Evolutionary conservation across 2,797 vertebrate genomes (phyloP), one percentile per base, ranked within the genome.

Genomic region (Ptychadena robeensis): DNA sequence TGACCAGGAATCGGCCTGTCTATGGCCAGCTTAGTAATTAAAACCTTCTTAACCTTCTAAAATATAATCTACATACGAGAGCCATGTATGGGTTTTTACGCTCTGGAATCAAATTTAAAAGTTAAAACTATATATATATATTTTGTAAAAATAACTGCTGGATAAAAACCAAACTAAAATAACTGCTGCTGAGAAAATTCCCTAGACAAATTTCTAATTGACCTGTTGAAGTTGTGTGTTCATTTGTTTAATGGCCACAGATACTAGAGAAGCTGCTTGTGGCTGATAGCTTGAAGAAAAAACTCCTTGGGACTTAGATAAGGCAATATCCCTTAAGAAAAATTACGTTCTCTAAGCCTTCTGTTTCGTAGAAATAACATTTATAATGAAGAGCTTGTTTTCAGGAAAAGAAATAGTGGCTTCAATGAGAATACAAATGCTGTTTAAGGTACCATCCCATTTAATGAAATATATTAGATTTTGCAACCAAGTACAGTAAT

Each of bases 231-330:
- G 65, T 72, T 64, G 63, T 77, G 34, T 69, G 67, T 53, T 82
- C 74, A 70, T 78, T 77, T 77, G 67, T 78, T 82, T 82, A 82
- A 82, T 82, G 74, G 81, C 40, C 57, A 64, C 35, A 82, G 74
- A 82, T 77, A 71, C 57, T 72, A 83, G 57, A 83, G 68, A 73
- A 79, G 82, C 82, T 83, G 75, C 68, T 53, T 67, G 66, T 82
- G 61, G 68, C 82, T 79, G 68, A 83, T 83, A 83, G 59, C 59
- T 48, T 68, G 15, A 35, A n/a, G n/a, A 71, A 71, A 64, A 83
- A 83, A 83, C 82, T 66, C 75, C 57, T 83, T 83, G 82, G 82
- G 74, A 79, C 75, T 68, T 38, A 79, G 82, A 83, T 83, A 83
- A 83, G 82, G 74, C 57, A 83, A 79, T 78, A 83, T 73, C 63